Conservation (phyloP, 2,113 vertebrate species). For the Alces alces region DNA sequence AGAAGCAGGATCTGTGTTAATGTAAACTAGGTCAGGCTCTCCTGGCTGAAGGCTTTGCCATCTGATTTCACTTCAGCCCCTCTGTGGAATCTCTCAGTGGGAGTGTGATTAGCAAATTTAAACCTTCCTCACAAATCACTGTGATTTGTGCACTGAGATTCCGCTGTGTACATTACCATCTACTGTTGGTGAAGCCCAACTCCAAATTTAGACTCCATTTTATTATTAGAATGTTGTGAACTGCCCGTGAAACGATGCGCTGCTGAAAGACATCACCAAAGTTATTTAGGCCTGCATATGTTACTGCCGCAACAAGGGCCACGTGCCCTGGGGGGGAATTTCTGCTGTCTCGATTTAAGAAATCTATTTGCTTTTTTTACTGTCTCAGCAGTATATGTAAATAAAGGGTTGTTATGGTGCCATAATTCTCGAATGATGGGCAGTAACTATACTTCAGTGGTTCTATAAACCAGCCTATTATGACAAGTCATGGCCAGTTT, state of each 20-base stretch:
- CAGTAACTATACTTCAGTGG: conserved; percentile 68
- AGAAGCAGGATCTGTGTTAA: background rate
- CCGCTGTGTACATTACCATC: background rate
- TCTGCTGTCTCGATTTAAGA: conserved; percentile 78
- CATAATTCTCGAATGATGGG: conserved; percentile 77
- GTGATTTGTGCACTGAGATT: conserved; percentile 45
- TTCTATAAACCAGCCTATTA: conserved; percentile 72
- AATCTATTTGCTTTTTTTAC: conserved; percentile 82
- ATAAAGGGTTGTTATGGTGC: conserved; percentile 82
- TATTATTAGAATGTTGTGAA: conserved; percentile 68
- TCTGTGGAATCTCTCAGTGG: conserved; percentile 56
- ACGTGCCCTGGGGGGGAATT: conserved; percentile 75
- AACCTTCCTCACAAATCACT: conserved; percentile 70
- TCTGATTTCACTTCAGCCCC: conserved; percentile 39
- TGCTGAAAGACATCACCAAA: conserved; percentile 45
- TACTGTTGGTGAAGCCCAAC: background rate
- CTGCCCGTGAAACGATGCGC: conserved; percentile 33
- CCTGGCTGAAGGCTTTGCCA: background rate
- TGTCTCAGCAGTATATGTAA: conserved; percentile 85
- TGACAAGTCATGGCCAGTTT: conserved; percentile 65
- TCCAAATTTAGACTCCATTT: conserved; percentile 70
- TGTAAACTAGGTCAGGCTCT: conserved; percentile 40
- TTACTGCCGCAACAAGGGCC: conserved; percentile 70
- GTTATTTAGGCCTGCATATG: conserved; percentile 71
- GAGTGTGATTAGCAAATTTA: conserved; percentile 71